Evolutionary conservation across 2,888 invertebrate genomes (phyloP), one percentile per base, ranked within the genome.

Genomic region (Drosophila crucigera): DNA sequence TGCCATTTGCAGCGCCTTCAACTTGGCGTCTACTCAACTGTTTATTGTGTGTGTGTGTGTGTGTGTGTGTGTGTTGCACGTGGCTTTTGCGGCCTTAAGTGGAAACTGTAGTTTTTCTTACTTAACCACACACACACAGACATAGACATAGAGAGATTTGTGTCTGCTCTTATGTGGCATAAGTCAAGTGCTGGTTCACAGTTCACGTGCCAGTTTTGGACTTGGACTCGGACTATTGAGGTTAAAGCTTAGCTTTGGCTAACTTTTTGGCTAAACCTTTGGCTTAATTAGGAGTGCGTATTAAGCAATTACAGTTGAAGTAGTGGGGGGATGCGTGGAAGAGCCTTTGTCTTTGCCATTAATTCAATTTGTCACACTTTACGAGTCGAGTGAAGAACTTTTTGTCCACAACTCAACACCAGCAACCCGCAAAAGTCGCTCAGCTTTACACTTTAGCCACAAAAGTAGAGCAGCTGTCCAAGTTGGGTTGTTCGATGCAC

Each of bases 71-170:
- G 66, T 65, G 67, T 50, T 69, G 74, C 77, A 79, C 78, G 75
- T 80, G 73, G 79, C 78, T 25, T 31, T 55, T 67, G 75, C 68
- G 47, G 52, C 72, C 74, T 74, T 90, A 90, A 89, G 91, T 91
- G 90, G 91, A 89, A 88, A 90, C 68, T 80, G 91, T 85, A 88
- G 91, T 91, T 89, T 91, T 89, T 90, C 90, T 91, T 88, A 88
- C 86, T 91, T 90, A 88, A 72, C 80, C 69, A 81, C 73, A 55
- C 19, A 25, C 10, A 22, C 1, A 35, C 80, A 82, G 52, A 81
- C 75, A 63, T 74, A 52, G 76, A 52, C 76, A 70, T 80, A 80
- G 83, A 83, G 82, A 90, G 90, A 90, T 90, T 85, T 90, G 89
- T 89, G 90, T 90, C 89, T 88, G 90, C 76, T 79, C 76, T 91